phyloP scores from a whole-genome alignment of 2,797 vertebrate species.

The Prunella strophiata region DNA sequence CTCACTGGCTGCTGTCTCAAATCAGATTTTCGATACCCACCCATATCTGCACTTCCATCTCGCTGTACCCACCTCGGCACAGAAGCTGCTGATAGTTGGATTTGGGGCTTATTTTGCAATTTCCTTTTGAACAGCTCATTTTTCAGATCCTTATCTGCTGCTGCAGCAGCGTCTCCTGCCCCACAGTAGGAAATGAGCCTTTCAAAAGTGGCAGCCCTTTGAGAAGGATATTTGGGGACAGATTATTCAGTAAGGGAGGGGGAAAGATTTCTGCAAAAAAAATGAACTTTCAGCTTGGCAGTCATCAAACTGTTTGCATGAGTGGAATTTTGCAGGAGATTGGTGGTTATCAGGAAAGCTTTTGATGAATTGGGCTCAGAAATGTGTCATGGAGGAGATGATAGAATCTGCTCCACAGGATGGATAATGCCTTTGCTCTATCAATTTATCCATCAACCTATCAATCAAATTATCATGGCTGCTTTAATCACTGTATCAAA shows the following conservation, averaged over 20 bases:
- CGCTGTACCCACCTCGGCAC: neutral
- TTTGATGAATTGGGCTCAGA: neutral
- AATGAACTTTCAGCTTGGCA: neutral
- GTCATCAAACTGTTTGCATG: neutral
- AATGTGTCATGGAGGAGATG: neutral
- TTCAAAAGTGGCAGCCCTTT: neutral
- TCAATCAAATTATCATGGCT: neutral
- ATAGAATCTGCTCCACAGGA: neutral
- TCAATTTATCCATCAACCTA: neutral
- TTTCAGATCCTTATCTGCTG: constrained; percentile 67
- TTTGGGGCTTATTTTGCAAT: constrained; percentile 48
- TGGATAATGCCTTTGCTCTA: neutral
- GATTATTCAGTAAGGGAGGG: neutral
- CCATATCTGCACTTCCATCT: neutral
- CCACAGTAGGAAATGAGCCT: constrained; percentile 32
- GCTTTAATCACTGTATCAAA: neutral
- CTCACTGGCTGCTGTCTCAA: neutral
- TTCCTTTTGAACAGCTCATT: constrained; percentile 34
- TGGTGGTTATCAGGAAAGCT: neutral
- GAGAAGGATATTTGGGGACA: constrained; percentile 6
- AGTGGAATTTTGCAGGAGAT: neutral
- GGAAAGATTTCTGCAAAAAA: neutral
- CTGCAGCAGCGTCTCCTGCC: neutral
- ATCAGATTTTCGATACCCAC: neutral
- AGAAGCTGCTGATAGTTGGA: neutral